Evolutionary conservation across 2,113 vertebrate genomes (phyloP), one percentile per base, ranked within the genome.

Genomic region (Cyprinodon tularosa): DNA sequence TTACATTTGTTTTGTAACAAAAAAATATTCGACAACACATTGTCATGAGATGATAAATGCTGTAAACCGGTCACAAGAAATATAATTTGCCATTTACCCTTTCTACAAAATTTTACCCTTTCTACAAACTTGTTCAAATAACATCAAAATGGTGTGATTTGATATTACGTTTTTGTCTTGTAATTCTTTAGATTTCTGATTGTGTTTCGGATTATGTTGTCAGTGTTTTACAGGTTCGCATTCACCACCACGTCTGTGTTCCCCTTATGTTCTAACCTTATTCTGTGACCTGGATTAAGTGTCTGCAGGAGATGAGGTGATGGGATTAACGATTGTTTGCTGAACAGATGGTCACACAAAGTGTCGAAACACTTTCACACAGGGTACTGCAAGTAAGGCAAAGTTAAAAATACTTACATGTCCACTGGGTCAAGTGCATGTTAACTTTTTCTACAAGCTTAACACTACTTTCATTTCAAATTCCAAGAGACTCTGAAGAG

Each of bases 311-410:
- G 78, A 84, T 81, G 82, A 85, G 64, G 67, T 74, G 69, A 77
- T 59, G 40, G 83, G 84, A 88, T 88, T 86, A 84, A 74, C 62
- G 66, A 40, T 66, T 86, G 83, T 90, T 90, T 90, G 80, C 67
- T 76, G 65, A 79, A 67, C 74, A 75, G 70, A 72, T 2, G 3
- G 70, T 66, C 73, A 80, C 44, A 61, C 66, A 39, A 60, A 65
- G 50, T 47, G 45, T 86, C 72, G n/a, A n/a, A 47, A 20, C 38
- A 63, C 81, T 64, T 83, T 57, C 48, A 72, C 47, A 73, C 68
- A 62, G 39, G 48, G 36, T 60, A 57, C 17, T 57, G 50, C 8
- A 20, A 57, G 50, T 3, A 53, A 53, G 17, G 50, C 7, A 53
- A 17, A 53, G 50, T 17, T 57, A 57, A 57, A 57, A 57, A 72